These are phyloP conservation scores for Chionis minor DNA, from an alignment of 2,113 vertebrate genomes.

Conservation along the genomic window DNA sequence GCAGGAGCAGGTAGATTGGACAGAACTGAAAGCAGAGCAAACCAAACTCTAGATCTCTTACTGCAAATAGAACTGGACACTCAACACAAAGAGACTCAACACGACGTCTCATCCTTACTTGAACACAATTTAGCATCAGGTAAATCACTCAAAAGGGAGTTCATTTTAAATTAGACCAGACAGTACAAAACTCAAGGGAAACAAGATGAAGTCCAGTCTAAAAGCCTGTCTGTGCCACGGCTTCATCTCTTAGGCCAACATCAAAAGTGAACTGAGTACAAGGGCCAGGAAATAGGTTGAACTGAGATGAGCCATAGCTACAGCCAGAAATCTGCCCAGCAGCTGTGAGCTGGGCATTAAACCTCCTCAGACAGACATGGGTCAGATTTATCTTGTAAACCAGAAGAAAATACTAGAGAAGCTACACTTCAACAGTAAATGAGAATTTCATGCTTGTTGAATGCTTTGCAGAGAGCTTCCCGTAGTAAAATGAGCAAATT, in stretches of 20 bases:
- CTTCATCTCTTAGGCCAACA: not conserved
- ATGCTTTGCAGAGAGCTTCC: not conserved
- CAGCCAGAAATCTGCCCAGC: not conserved
- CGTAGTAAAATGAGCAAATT: not conserved
- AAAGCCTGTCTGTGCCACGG: not conserved
- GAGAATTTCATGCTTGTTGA: not conserved
- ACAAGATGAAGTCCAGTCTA: not conserved
- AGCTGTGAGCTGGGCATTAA: not conserved
- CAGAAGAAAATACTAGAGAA: not conserved
- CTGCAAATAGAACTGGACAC: not conserved
- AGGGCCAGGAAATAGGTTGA: not conserved
- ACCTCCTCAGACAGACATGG: fast-evolving
- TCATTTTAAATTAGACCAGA: not conserved
- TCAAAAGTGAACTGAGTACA: not conserved
- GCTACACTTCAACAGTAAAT: not conserved
- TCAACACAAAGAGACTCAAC: not conserved
- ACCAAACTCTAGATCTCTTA: not conserved
- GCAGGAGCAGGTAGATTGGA: fast-evolving
- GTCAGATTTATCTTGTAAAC: fast-evolving
- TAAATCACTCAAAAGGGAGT: not conserved
- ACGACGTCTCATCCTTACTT: not conserved
- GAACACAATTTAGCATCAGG: not conserved
- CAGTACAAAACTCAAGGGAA: not conserved
- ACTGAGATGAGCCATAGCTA: not conserved
- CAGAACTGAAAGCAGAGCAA: not conserved